Evolutionary conservation across 2,113 vertebrate species (phyloP), one percentile per base, ranked within the genome.

Genomic region (Mus musculus): DNA sequence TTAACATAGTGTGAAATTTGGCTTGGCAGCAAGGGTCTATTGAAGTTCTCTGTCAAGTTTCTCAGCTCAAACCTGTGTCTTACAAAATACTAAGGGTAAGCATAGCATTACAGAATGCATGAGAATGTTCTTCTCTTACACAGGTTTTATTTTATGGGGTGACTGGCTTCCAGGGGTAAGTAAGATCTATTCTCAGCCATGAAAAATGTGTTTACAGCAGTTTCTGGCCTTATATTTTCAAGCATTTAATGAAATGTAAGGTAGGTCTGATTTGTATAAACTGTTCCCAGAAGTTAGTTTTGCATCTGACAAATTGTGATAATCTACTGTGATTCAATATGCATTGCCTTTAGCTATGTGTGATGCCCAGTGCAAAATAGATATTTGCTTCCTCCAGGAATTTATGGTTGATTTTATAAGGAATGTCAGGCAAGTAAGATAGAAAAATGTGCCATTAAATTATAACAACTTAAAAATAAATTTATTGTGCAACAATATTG

Each of bases 101-200:
- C 1, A 49, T 75, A 46, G 61, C 20, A 89, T 92, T 63, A 85
- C 39, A 95, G 3, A 33, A 14, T 5, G 33, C 5, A 54, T 94
- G 93, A 88, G 90, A 85, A 95, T 13, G 13, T 82, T n/a, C 63
- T 93, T n/a, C 59, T 96, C 1, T 75, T 71, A 85, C 6, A 77
- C 1, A 67, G 67, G 89, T 42, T 96, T 33, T 82, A 82, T 30
- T 94, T 24, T 89, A 87, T 17, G 76, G 65, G n/a, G 63, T 9
- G 42, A 30, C 52, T 69, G 59, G 1, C 73, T 94, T 96, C 39
- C 75, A 95, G 39, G 30, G 7, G 46, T 69, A 93, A 89, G 36
- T 16, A 88, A 30, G 36, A 80, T 19, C 30, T 9, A 73, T 46
- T 93, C 82, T 84, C 39, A 42, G 39, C 84, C 49, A 86, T 42